Percentiles rank a stretch among this genome's conserved stretches.
Evolutionary conservation across 2,888 invertebrate species (phyloP).

Genomic region (Cerceris rybyensis): DNA sequence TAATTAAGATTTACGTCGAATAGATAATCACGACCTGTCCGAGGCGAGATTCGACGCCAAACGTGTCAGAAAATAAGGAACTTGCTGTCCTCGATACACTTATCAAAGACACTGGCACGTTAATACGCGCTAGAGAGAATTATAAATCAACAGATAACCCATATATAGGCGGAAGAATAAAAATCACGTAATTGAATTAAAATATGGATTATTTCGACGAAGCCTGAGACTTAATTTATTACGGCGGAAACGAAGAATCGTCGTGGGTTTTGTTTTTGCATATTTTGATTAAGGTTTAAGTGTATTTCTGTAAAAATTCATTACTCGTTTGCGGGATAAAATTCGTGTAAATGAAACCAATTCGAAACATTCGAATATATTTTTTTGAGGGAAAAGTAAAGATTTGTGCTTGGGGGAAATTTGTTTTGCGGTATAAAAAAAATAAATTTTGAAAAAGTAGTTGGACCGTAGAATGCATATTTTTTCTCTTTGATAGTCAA

Average conservation of each 20-base stretch:
- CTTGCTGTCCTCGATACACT: conserved; percentile 20
- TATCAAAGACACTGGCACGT: conserved; percentile 45
- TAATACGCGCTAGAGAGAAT: conserved; percentile 41
- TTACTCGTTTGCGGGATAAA: too few relatives aligned
- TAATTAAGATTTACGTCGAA: neutral
- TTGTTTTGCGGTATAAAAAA: too few relatives aligned
- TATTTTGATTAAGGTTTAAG: conserved; percentile 41
- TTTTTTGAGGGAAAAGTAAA: too few relatives aligned
- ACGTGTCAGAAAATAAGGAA: neutral
- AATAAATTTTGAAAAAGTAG: too few relatives aligned
- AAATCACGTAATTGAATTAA: conserved; percentile 59
- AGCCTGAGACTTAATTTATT: conserved; percentile 54
- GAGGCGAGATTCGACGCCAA: neutral
- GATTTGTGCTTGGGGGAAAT: too few relatives aligned
- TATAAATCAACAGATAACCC: conserved; percentile 49
- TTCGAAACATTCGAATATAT: too few relatives aligned
- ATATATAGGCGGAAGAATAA: conserved; percentile 34
- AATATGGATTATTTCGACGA: conserved; percentile 56
- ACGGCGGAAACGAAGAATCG: conserved; percentile 57
- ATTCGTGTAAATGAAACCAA: too few relatives aligned
- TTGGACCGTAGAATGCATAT: too few relatives aligned
- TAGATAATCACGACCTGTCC: neutral
- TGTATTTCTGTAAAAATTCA: too few relatives aligned
- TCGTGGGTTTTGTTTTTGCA: conserved; percentile 18
- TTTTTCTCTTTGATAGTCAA: too few relatives aligned